Conservation (phyloP, 1,140 invertebrate genomes). For the Pectinophora gossypiella region DNA sequence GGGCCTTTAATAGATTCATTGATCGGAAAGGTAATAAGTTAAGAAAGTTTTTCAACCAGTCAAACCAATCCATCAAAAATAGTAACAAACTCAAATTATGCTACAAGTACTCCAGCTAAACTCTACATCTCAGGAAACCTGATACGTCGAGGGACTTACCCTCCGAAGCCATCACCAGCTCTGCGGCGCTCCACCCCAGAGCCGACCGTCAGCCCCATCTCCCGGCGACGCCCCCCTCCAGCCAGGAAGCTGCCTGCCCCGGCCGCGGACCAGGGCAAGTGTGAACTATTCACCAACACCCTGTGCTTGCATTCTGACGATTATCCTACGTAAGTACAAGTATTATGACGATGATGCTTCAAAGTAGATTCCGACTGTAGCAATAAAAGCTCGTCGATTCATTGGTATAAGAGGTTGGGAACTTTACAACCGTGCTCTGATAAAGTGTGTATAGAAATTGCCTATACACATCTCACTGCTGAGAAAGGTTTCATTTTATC, state of each 20-base stretch:
- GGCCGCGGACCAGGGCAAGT: conserved; percentile 56
- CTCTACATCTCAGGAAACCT: conserved; percentile 34
- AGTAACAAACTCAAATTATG: background rate
- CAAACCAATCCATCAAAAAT: no score
- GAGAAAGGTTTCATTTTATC: no score
- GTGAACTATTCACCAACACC: conserved; percentile 84
- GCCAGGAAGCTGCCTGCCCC: conserved; percentile 34
- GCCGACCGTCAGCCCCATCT: conserved; percentile 24
- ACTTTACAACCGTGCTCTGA: no score
- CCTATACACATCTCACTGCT: no score
- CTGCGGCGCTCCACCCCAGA: conserved; percentile 47
- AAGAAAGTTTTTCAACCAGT: no score
- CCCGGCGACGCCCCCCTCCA: conserved; percentile 31
- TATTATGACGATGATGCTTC: background rate
- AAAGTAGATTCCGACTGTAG: no score
- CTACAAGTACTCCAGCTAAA: background rate
- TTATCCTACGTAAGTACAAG: conserved; percentile 84
- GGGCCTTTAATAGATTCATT: conserved; percentile 50
- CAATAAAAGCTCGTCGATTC: no score
- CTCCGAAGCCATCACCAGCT: conserved; percentile 23
- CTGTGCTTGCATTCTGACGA: conserved; percentile 84
- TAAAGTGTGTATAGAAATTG: no score
- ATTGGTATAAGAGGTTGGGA: no score
- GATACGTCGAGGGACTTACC: conserved; percentile 44
- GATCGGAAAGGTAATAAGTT: conserved; percentile 62